Evolutionary conservation across 2,113 vertebrate species (phyloP).

Genomic region (Saguinus midas): DNA sequence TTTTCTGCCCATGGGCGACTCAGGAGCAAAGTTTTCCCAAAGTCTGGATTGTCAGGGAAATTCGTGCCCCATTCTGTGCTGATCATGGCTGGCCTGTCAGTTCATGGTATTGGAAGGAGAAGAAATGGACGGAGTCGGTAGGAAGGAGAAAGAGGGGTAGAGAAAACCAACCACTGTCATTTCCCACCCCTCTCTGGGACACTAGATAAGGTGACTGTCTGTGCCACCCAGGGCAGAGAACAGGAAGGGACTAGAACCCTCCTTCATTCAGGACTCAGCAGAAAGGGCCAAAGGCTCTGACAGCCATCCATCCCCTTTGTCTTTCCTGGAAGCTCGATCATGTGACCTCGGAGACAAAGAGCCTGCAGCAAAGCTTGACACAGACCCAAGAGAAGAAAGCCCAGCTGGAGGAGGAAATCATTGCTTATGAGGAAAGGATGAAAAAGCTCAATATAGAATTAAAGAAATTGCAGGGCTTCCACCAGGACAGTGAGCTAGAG

Average conservation of each 20-base stretch:
- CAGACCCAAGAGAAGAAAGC: constrained; percentile 71
- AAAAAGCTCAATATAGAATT: constrained; percentile 79
- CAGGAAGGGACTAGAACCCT: background rate
- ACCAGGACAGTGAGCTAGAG: constrained; percentile 76
- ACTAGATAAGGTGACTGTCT: background rate
- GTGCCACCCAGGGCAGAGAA: background rate
- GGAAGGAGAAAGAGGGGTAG: background rate
- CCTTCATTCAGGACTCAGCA: background rate
- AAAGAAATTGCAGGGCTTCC: constrained; percentile 76
- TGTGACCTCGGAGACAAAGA: constrained; percentile 69
- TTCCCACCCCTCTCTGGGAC: background rate
- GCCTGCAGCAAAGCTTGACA: constrained; percentile 74
- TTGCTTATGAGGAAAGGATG: constrained; percentile 67
- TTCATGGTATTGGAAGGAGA: background rate
- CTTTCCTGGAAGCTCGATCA: constrained; percentile 67
- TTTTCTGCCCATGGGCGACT: background rate
- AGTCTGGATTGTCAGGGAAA: background rate
- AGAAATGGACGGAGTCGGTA: background rate
- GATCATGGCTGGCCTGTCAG: background rate
- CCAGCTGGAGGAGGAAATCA: constrained; percentile 76
- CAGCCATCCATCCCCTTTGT: background rate
- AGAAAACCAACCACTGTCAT: background rate
- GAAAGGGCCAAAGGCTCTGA: background rate
- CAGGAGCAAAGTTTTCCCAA: background rate
- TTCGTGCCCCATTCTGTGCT: background rate